A percentile compares a stretch with the other conserved stretches of the same genome.
phyloP scores from a whole-genome alignment of 2,888 invertebrate species.

The Opisthograptis luteolata region DNA sequence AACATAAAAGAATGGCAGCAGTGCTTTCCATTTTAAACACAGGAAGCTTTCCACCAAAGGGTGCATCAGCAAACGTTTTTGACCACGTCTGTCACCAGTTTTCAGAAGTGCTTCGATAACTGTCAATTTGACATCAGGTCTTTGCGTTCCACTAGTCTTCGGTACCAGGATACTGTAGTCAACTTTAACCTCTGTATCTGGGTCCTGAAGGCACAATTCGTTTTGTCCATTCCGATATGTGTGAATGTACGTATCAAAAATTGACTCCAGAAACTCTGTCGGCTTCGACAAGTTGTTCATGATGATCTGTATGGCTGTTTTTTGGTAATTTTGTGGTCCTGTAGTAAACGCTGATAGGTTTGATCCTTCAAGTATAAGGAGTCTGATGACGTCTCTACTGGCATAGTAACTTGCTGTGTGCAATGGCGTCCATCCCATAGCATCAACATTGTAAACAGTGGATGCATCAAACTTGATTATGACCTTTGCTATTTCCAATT shows the following conservation, averaged over 20 bases:
- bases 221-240: conserved; percentile 42
- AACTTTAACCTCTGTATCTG: conserved; percentile 57
- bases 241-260: conserved; percentile 72
- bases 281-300: conserved; percentile 69
- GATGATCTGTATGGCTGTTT: conserved; percentile 56
- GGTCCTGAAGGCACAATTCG: conserved; percentile 59
- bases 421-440: conserved; percentile 44
- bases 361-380: conserved; percentile 25
- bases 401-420: conserved; percentile 66
- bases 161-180: conserved; percentile 57
- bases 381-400: conserved; percentile 42
- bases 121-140: conserved; percentile 7
- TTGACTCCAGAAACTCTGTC: conserved; percentile 68
- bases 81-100: conserved; percentile 52
- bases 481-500: conserved; percentile 22
- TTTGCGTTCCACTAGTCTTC: conserved; percentile 4
- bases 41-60: conserved; percentile 68
- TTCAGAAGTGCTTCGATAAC: conserved; percentile 45
- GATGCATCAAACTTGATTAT: conserved; percentile 20
- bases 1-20: conserved; percentile 58
- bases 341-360: conserved; percentile 36
- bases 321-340: conserved; percentile 40
- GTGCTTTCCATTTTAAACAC: conserved; percentile 63
- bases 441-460: conserved; percentile 45
- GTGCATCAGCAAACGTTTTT: conserved; percentile 60